Evolutionary conservation across 2,888 invertebrate species (phyloP), one percentile per base, ranked within the genome.

Genomic region (Rhorus exstirpatorius): DNA sequence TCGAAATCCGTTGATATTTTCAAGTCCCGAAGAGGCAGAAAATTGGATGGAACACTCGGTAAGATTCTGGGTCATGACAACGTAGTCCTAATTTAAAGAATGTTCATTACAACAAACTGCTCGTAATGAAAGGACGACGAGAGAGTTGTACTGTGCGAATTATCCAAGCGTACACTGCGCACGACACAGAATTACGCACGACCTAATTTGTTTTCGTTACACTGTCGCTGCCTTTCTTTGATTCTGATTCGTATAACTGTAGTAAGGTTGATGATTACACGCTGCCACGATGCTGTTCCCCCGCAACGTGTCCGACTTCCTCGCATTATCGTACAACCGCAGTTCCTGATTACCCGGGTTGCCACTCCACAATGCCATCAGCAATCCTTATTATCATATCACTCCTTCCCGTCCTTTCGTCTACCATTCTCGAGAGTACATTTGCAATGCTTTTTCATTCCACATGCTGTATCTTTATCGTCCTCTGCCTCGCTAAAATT

Each of bases 131-230:
- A 14, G 61, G 14, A 41, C 12, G 21, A 10, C 61, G 85, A 78
- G 81, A 81, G 74, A 83, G 80, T 83, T 74, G 67, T 55, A 63
- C 76, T 46, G 46, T 49, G 65, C 51, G 51, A 58, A 38, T 51
- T 65, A 65, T 70, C 70, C 68, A 49, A 51, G 65, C 63, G 55
- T 17, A 24, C 17, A 60, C 24, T 70, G 44, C 44, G 46, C 84
- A 79, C 83, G 85, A 58, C 44, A 85, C 86, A 85, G 85, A 88
- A 90, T 89, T 90, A 89, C 87, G 88, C 86, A 88, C 86, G 83
- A 85, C 86, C 87, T 86, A 89, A 90, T 89, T 89, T 89, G 87
- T 87, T 88, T 88, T 87, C 87, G 86, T 87, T 88, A 88, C 86
- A 85, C 72, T 77, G 58, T 65, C 21, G 55, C 70, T 21, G 26